Evolutionary conservation across 2,888 invertebrate genomes (phyloP).

Genomic region (Aspidiotus rigidus): DNA sequence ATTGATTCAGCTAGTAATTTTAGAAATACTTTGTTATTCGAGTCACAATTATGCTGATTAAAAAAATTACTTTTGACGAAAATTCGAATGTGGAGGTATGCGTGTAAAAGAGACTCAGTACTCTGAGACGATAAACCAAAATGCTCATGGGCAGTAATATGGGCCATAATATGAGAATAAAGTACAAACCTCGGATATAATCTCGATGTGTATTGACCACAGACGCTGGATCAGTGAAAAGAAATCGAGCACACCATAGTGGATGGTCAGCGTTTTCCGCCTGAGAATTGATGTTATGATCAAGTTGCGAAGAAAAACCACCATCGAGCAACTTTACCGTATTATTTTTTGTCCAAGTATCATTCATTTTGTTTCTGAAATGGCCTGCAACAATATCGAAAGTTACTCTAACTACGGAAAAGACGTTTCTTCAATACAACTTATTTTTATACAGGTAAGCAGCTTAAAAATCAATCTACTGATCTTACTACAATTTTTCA

Average conservation of each 20-base stretch:
- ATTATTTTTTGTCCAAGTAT: not conserved
- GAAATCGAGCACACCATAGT: constrained; percentile 76
- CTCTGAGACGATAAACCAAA: not conserved
- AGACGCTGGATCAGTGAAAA: constrained; percentile 68
- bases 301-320: constrained; percentile 73
- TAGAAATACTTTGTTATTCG: too few relatives aligned
- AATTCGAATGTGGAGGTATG: not conserved
- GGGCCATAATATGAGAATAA: not conserved
- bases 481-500: too few relatives aligned
- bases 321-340: constrained; percentile 52
- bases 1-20: too few relatives aligned
- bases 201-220: constrained; percentile 72
- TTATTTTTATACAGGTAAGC: too few relatives aligned
- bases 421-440: too few relatives aligned
- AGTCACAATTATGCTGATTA: too few relatives aligned
- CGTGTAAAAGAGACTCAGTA: not conserved
- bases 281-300: constrained; percentile 65
- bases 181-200: constrained; percentile 58
- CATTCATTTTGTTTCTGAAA: too few relatives aligned
- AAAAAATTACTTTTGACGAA: too few relatives aligned
- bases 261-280: constrained; percentile 74
- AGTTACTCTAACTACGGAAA: too few relatives aligned
- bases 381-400: too few relatives aligned
- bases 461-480: too few relatives aligned
- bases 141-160: not conserved